Evolutionary conservation across 2,113 vertebrate genomes (phyloP), one percentile per base, ranked within the genome.

Genomic region (Anas platyrhynchos): DNA sequence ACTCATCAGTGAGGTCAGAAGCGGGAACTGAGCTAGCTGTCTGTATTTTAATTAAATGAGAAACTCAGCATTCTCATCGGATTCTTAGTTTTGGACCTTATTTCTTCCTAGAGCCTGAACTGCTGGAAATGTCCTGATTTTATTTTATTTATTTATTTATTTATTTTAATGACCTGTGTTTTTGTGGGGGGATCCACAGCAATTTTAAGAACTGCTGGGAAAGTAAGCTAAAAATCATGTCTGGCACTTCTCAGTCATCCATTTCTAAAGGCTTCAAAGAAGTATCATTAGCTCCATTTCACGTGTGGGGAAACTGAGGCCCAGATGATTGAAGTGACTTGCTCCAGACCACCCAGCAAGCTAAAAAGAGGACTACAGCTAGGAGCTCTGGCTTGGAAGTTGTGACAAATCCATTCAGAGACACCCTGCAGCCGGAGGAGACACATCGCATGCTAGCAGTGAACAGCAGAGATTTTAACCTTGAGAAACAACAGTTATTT

Each of bases 1-100:
- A 83, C 38, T 95, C 83, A 69, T 36, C 67, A 68, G 41, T 79
- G 77, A 96, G 69, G 66, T 92, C 75, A 91, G 50, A 82, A 82
- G 21, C 29, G 23, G 41, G 65, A 27, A 41, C 75, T 80, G 71
- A 85, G 46, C 44, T 83, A 74, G 62, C n/a, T 80, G 31, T 69
- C 67, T 75, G 1, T 87, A 41, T 61, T 94, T 92, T 52, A 84
- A 73, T 77, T 86, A 91, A 77, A 74, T 72, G 10, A 91, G 62
- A 85, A 72, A 66, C 58, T 79, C 52, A 0, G 0, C 16, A 46
- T 85, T 80, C 58, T 91, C 32, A 20, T 17, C 62, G 38, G 41
- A 52, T 52, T 79, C 16, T 92, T 82, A 69, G 27, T 32, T 83
- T 69, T 82, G 55, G 38, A 55, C 36, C 38, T 84, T 50, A 36